Evolutionary conservation across 2,113 vertebrate species (phyloP), one percentile per base, ranked within the genome.

Genomic region (Lethenteron camtschaticum): DNA sequence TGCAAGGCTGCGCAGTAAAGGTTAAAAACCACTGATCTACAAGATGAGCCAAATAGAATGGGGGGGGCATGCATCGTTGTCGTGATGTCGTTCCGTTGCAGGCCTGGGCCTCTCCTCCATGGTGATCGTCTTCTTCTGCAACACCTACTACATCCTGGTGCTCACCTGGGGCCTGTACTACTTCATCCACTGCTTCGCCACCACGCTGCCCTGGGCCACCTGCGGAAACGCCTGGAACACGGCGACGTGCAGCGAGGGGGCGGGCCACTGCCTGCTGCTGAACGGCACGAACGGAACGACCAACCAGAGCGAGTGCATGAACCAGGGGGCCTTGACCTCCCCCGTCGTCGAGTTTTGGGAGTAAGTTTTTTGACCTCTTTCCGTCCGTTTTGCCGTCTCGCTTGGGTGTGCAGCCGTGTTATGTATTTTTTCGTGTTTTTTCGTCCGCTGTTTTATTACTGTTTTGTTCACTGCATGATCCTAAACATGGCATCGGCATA

Each of bases 81-180:
- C 9, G 10, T 11, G 14, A 60, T 3, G 70, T 9, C 70, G 8
- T 56, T 18, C 69, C 55, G 72, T 9, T 8, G 55, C 74, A 86
- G 83, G 84, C 70, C 74, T 86, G 56, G 84, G 84, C 3, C 84
- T 77, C 3, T 76, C 85, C 41, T 86, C 85, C 68, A 84, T 84
- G 82, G 85, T 86, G 13, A 86, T 86, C 2, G 83, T 86, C 70
- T 86, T 86, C 69, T 86, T 85, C 78, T 85, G 83, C 68, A 86
- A 86, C 79, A 85, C 83, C 1, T 86, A 86, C 75, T 86, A 86
- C 79, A 86, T 86, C 76, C 84, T 86, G 84, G 83, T 86, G n/a
- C 70, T 85, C 77, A 79, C 83, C n/a, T 86, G 85, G 85, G 83
- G 77, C 58, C 81, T 84, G 74, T 86, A 85, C 76, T 86, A 85